Conservation (phyloP, 92 coral and sea anemone species). For the Palythoa grandis region DNA sequence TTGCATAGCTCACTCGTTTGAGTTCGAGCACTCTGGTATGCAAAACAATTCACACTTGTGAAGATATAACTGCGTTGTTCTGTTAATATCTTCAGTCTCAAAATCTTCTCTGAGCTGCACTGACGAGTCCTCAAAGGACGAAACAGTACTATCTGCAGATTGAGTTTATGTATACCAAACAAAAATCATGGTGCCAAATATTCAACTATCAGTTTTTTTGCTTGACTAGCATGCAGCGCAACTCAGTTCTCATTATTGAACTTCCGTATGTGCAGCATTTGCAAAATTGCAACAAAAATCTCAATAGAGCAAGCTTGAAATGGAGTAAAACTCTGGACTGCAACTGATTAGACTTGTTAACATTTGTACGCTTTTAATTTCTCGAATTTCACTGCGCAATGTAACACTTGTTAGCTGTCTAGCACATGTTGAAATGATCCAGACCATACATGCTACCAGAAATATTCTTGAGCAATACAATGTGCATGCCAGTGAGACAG, state of each 20-base stretch:
- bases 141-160: no score
- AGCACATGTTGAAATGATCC: background rate
- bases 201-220: background rate
- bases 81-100: no score
- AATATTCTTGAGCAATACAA: background rate
- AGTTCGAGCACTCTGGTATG: no score
- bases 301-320: background rate
- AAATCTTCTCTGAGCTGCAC: no score
- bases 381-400: background rate
- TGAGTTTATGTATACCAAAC: no score
- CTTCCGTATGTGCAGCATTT: no score
- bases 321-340: background rate
- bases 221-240: background rate
- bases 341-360: no score
- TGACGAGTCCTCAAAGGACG: no score
- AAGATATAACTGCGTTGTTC: no score
- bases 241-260: background rate
- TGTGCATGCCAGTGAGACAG: background rate
- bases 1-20: no score
- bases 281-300: background rate
- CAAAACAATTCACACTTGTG: no score
- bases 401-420: background rate
- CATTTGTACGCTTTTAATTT: no score
- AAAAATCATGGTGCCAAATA: background rate
- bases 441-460: background rate